These are phyloP conservation scores for Paramormyrops hopkinsi DNA, from an alignment of 2,797 vertebrate species.

Conservation along the genomic window DNA sequence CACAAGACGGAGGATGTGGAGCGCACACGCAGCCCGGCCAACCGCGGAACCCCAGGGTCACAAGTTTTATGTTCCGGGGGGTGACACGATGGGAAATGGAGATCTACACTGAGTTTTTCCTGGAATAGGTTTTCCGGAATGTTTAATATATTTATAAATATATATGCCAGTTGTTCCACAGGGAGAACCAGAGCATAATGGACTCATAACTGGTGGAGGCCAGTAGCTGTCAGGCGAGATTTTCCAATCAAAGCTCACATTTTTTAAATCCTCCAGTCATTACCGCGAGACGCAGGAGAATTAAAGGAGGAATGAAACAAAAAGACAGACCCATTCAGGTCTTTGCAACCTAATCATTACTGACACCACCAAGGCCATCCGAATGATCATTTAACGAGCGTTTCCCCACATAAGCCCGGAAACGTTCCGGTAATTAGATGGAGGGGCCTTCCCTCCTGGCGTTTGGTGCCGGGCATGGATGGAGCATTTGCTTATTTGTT, in stretches of 20 bases:
- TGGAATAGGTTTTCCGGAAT: neutral
- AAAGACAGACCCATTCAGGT: conserved; percentile 37
- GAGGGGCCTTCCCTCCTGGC: conserved; percentile 10
- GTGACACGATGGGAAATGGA: conserved; percentile 9
- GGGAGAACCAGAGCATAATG: conserved; percentile 15
- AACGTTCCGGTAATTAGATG: conserved; percentile 42
- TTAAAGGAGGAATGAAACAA: conserved; percentile 28
- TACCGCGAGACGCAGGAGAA: conserved; percentile 25
- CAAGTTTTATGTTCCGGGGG: conserved; percentile 55
- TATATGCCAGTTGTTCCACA: neutral
- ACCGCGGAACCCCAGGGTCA: conserved; percentile 38
- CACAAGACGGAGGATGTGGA: neutral
- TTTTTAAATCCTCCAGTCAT: conserved; percentile 27
- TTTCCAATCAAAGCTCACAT: conserved; percentile 30
- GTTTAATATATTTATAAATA: conserved; percentile 7
- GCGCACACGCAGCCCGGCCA: too few species aligned
- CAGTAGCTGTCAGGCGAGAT: conserved; percentile 15
- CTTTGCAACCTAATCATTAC: conserved; percentile 30
- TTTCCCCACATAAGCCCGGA: conserved; percentile 38
- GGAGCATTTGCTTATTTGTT: neutral
- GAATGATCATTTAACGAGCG: conserved; percentile 40
- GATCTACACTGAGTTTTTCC: neutral
- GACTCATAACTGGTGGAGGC: conserved; percentile 20
- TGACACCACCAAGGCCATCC: conserved; percentile 33
- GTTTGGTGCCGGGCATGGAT: conserved; percentile 20